phyloP scores from a whole-genome alignment of 2,888 invertebrate species.

The Andrena haemorrhoa region DNA sequence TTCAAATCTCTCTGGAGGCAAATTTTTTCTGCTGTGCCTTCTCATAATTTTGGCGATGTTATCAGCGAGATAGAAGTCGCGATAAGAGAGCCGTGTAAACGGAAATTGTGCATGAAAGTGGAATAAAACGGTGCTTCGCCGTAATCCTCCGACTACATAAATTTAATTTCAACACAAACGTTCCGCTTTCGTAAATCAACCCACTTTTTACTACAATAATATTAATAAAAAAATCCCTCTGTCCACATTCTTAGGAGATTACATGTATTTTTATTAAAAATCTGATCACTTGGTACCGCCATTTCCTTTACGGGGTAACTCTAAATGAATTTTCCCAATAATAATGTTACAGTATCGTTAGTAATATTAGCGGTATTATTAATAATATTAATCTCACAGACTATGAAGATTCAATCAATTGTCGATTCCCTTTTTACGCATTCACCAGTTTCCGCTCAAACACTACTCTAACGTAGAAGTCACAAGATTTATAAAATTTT shows the following conservation, averaged over 20 bases:
- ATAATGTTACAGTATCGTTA: too few relatives aligned
- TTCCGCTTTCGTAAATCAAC: background rate
- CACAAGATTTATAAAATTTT: background rate
- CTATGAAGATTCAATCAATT: too few relatives aligned
- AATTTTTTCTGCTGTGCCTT: conserved; percentile 64
- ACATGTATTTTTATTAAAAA: background rate
- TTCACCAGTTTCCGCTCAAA: too few relatives aligned
- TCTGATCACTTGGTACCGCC: background rate
- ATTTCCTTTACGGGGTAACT: background rate
- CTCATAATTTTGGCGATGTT: conserved; percentile 23
- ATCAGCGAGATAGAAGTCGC: background rate
- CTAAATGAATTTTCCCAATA: background rate
- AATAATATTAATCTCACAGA: too few relatives aligned
- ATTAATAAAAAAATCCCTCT: background rate
- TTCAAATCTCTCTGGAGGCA: conserved; percentile 89
- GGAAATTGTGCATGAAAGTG: conserved; percentile 3
- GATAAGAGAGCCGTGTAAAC: conserved; percentile 20
- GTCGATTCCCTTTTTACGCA: too few relatives aligned
- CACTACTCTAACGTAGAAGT: background rate
- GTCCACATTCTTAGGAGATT: background rate
- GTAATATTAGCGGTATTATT: too few relatives aligned
- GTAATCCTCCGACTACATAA: background rate
- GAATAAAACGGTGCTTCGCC: background rate
- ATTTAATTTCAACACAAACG: background rate
- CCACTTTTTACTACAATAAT: background rate